Base-by-base conservation (phyloP, 2,797 vertebrate species). In the Diceros bicornis region DNA sequence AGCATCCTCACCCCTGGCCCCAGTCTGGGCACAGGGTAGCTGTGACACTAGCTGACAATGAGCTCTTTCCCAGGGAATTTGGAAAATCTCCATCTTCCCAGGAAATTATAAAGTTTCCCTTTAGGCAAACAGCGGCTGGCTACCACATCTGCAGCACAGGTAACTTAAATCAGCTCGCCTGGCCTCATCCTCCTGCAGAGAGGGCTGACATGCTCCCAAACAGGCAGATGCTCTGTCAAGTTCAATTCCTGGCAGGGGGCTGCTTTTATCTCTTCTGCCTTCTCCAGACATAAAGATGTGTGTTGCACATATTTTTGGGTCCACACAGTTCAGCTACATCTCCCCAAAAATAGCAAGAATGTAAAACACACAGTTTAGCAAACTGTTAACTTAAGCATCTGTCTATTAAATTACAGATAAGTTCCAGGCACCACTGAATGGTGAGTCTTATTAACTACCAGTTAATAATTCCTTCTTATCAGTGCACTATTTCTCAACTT, bases 151-250 rank as follows among this genome's bases (percentile, higher is more conserved):
- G 34, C 11, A 17, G 44, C 41, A 3, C 25, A 7, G 34, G 69
- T 3, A 55, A 12, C 34, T 34, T 32, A 59, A 21, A 2, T 27
- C 34, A 44, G n/a, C 62, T 57, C 25, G 7, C 32, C 71, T 11
- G n/a, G 16, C n/a, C 6, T 10, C 4, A 69, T 52, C 21, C 37
- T 59, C 37, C 18, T 29, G 13, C 16, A 9, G 29, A 37, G 62
- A 47, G 17, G 44, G 32, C 27, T 11, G 66, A 12, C 50, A n/a
- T 0, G 9, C 44, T 74, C 61, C 59, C 0, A 27, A 9, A 5
- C 0, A 4, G 21, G 55, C 7, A 14, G 79, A 25, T 0, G 0
- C 61, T 62, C 23, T 0, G 0, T 44, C n/a, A 55, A 10, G 68
- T 61, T 78, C 21, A 4, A 6, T 69, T 61, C 82, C 20, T 14